These are phyloP conservation scores for Drosophila busckii DNA, from an alignment of 1,140 invertebrate genomes.

Conservation along the genomic window DNA sequence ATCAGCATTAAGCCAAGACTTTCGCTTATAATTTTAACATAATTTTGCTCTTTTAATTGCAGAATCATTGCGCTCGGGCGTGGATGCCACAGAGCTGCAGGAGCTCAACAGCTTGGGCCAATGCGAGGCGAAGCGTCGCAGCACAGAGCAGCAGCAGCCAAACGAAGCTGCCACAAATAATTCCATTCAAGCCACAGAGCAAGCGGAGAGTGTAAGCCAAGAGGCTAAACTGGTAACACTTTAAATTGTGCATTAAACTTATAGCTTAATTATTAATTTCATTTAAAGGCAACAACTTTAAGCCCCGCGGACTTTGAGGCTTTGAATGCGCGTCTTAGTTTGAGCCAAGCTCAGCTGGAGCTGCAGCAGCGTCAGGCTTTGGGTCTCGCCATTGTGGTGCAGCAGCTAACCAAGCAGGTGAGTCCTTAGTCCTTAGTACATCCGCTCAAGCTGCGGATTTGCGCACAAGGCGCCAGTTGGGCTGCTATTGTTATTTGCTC, in stretches of 20 bases:
- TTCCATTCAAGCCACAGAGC: no score
- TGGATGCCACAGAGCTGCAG: conserved; percentile 52
- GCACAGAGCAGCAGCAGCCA: no score
- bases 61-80: conserved; percentile 58
- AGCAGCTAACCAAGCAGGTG: conserved; percentile 55
- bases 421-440: conserved; percentile 17
- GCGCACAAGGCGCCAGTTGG: conserved; percentile 47
- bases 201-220: no score
- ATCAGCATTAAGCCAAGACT: no score
- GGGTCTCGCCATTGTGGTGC: conserved; percentile 55
- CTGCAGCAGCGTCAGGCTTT: conserved; percentile 34
- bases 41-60: conserved; percentile 14
- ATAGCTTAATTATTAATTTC: no score
- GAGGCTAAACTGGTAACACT: no score
- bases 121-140: conserved; percentile 48
- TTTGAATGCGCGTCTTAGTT: no score
- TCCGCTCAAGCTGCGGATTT: conserved; percentile 29
- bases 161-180: no score
- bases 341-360: conserved; percentile 16
- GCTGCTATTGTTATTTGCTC: conserved; percentile 39
- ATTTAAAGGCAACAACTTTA: no score
- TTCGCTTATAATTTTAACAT: no score
- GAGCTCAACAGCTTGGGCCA: conserved; percentile 38
- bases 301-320: no score
- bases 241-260: no score